phyloP scores from a whole-genome alignment of 2,888 invertebrate species.

The Tetragnatha montana region DNA sequence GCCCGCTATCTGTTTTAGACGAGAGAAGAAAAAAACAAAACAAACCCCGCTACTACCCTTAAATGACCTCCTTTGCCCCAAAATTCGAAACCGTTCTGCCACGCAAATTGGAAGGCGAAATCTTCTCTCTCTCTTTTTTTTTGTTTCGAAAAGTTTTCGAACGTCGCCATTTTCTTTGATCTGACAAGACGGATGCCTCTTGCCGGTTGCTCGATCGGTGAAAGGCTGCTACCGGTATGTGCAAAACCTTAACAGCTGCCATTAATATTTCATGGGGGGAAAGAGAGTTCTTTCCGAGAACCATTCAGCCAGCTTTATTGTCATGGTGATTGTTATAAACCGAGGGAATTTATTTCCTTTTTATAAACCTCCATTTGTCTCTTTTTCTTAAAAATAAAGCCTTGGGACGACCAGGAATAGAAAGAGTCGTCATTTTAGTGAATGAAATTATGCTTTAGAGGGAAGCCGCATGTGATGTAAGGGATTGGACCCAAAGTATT shows the following conservation, averaged over 20 bases:
- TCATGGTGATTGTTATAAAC: slow-evolving; percentile 52
- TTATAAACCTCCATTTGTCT: neutral
- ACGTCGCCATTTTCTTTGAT: slow-evolving; percentile 38
- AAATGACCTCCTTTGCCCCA: slow-evolving; percentile 32
- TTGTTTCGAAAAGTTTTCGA: slow-evolving; percentile 29
- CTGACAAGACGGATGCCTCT: neutral
- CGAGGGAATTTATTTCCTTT: slow-evolving; percentile 18
- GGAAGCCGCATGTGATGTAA: neutral
- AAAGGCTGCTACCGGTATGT: neutral
- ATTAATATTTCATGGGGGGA: slow-evolving; percentile 54
- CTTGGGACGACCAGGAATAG: neutral
- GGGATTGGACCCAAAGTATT: neutral
- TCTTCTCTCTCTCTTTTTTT: no score
- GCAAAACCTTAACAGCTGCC: slow-evolving; percentile 49
- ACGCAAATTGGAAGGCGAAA: slow-evolving; percentile 36
- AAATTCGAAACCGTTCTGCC: slow-evolving; percentile 33
- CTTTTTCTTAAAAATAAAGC: neutral
- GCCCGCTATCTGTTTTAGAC: neutral
- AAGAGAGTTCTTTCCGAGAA: neutral
- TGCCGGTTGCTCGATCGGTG: neutral
- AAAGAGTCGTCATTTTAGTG: neutral
- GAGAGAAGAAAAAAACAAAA: neutral
- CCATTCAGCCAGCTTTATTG: slow-evolving; percentile 16
- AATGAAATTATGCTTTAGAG: neutral
- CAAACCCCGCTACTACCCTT: neutral